Evolutionary conservation across 2,797 vertebrate species (phyloP), one percentile per base, ranked within the genome.

Genomic region (Monodelphis domestica): DNA sequence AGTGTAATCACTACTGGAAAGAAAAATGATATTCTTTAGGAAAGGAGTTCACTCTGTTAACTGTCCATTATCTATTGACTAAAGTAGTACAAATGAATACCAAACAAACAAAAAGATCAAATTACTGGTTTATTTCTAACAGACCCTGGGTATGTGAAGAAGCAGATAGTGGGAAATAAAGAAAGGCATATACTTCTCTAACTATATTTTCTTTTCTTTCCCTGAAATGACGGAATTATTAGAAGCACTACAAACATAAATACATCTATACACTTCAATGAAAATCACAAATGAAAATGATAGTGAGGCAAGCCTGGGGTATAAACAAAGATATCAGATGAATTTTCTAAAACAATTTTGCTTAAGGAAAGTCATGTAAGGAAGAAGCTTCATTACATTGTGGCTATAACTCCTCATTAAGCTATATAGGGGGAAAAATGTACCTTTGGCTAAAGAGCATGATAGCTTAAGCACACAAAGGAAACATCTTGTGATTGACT

Each of bases 1-100:
- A 95, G 92, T 95, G 96, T 93, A 96, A 93, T 95, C 95, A 96
- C 88, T 88, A 53, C 93, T 29, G 54, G 54, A 97, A 95, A 97
- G 55, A 97, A 95, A 97, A 97, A 94, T 87, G 57, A 28, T 93
- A 59, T 0, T 89, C 92, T 63, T 89, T 84, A 94, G 87, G 38
- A 88, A 63, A 87, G 87, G 28, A 89, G 3, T 91, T 91, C 88
- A 91, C 92, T 57, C 12, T 78, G 52, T 59, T 97, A 94, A 90
- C 15, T 91, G 70, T 94, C 93, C 53, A 9, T 70, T 96, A 63
- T 70, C 30, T 59, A 59, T 63, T 26, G 14, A 93, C 10, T 90
- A 3, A 57, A 94, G 53, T 33, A 90, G 88, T 51, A 87, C 54
- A 96, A 96, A 95, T 51, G n/a, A 56, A 95, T 92, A 96, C 55